Base-by-base conservation (phyloP, 2,888 invertebrate species). In the Lasioglossum morio region DNA sequence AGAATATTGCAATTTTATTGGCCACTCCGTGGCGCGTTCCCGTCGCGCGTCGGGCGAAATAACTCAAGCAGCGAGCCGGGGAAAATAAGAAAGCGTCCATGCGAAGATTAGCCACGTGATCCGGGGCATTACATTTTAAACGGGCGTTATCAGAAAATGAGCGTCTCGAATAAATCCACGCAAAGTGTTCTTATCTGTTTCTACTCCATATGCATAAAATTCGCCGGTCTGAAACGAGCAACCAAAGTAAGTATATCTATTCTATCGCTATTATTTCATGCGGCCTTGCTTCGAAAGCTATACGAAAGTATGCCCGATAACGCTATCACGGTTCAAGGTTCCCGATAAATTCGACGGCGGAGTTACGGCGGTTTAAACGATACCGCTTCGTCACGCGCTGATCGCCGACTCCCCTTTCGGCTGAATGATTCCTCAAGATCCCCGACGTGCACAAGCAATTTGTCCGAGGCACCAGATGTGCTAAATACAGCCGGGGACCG, bases 361-460 rank as follows among this genome's bases (percentile, higher is more conserved):
- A 70, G 14, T 40, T 40, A 70, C 37, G 40, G 23, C 70, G 12
- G n/a, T 70, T 70, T 70, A 70, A 69, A 69, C 69, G 23, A 69
- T 69, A 40, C 70, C 40, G 40, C n/a, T 70, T 40, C 40, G 70
- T 70, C 70, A 70, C 12, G 37, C 12, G 5, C 40, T 57, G n/a
- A 12, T 57, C 57, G 43, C 57, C 37, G 30, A 16, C 1, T 57
- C 57, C 57, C n/a, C 57, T 57, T 57, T 57, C 40, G 19, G 30
- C 40, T 27, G 82, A 73, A 73, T 72, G 73, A 77, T 83, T 78
- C 73, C 27, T 84, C 23, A 19, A 43, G 53, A 77, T 48, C 43
- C 30, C 16, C 60, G 69, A 60, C 70, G 60, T 43, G 34, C 16
- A 34, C 60, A 43, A 78, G 74, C 84, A 84, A 84, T 84, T 84